Conservation (phyloP, 2,113 vertebrate species). For the cattle (Bos taurus) region ARS-UCD2.0 NC_037333.1:95354001-95354500, state of each 20-base stretch:
- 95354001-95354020: not conserved
- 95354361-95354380: not conserved
- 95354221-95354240: not conserved
- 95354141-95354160: not conserved
- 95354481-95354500: not conserved
- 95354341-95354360: not conserved
- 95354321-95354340: not conserved
- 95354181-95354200: not conserved
- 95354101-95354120: not conserved
- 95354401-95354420: not conserved
- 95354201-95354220: not conserved
- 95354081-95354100: not conserved
- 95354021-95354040: not conserved
- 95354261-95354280: not conserved
- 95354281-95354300: not conserved
- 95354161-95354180: accelerated
- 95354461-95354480: not conserved
- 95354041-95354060: not conserved
- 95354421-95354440: not conserved
- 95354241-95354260: not conserved
- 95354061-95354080: not conserved
- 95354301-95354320: not conserved
- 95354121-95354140: not conserved
- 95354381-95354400: not conserved
- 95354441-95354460: not conserved